Evolutionary conservation across 2,888 invertebrate genomes (phyloP).

Genomic region (Saturnia japonica): DNA sequence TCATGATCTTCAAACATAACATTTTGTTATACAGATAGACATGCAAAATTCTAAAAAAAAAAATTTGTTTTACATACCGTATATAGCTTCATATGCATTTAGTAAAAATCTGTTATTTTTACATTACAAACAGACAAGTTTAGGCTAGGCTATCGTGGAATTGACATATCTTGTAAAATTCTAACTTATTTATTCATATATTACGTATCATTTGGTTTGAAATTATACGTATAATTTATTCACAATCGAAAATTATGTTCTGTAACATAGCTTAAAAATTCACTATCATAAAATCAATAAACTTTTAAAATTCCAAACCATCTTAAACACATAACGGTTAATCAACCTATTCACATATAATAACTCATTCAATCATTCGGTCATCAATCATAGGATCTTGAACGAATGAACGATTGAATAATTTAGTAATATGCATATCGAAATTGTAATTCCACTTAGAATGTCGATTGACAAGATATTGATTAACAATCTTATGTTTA

Average conservation of each 20-base stretch:
- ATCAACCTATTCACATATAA: conserved; percentile 19
- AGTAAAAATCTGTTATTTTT: too few relatives aligned
- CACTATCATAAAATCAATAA: not conserved
- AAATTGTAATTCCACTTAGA: conserved; percentile 10
- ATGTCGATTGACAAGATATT: conserved; percentile 19
- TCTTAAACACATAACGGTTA: not conserved
- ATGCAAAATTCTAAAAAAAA: too few relatives aligned
- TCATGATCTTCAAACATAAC: too few relatives aligned
- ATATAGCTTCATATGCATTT: too few relatives aligned
- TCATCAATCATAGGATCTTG: not conserved
- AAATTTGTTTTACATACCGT: too few relatives aligned
- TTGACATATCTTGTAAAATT: too few relatives aligned
- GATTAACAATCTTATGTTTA: not conserved
- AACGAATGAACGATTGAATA: conserved; percentile 31
- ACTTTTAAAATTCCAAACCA: not conserved
- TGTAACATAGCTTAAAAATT: too few relatives aligned
- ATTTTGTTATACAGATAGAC: too few relatives aligned
- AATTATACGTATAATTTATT: not conserved
- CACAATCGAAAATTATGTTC: not conserved
- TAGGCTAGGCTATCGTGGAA: too few relatives aligned
- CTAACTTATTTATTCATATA: too few relatives aligned
- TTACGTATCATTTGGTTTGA: not conserved
- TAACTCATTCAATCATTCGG: conserved; percentile 29
- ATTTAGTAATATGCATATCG: not conserved
- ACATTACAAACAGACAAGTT: too few relatives aligned